Evolutionary conservation across 2,113 vertebrate species (phyloP).

Genomic region (Gyps fulvus): DNA sequence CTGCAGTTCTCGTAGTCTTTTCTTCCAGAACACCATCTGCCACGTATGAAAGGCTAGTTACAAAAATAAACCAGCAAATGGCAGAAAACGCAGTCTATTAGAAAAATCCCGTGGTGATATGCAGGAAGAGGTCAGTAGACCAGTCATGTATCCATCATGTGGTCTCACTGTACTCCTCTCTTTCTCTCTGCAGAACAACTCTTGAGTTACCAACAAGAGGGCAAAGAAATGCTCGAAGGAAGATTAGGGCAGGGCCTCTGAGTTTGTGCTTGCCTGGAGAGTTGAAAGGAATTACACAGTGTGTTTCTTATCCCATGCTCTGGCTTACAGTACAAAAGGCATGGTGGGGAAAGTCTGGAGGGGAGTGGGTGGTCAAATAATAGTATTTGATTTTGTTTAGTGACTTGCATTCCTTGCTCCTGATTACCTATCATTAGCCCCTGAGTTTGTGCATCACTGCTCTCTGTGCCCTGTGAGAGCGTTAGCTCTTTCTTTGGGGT

Average conservation of each 20-base stretch:
- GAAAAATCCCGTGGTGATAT: fast-evolving
- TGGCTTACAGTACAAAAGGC: fast-evolving
- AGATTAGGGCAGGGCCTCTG: neutral
- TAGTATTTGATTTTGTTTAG: neutral
- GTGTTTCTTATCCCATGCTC: neutral
- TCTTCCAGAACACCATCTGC: neutral
- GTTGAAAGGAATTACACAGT: neutral
- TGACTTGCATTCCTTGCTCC: neutral
- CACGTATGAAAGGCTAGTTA: neutral
- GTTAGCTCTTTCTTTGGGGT: neutral
- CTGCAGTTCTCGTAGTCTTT: neutral
- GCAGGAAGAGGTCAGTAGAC: neutral
- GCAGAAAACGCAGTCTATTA: neutral
- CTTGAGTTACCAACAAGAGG: neutral
- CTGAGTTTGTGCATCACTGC: fast-evolving
- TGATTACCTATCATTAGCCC: neutral
- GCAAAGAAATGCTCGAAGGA: neutral
- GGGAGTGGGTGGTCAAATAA: neutral
- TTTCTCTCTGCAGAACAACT: neutral
- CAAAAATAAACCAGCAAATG: neutral
- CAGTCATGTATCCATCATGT: fast-evolving
- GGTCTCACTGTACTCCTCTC: neutral
- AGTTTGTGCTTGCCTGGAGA: neutral
- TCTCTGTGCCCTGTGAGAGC: neutral
- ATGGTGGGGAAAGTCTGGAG: neutral